Percentiles rank a stretch among this genome's conserved stretches.
Evolutionary conservation across 2,797 vertebrate genomes (phyloP).

Genomic region (Sebastes minor): DNA sequence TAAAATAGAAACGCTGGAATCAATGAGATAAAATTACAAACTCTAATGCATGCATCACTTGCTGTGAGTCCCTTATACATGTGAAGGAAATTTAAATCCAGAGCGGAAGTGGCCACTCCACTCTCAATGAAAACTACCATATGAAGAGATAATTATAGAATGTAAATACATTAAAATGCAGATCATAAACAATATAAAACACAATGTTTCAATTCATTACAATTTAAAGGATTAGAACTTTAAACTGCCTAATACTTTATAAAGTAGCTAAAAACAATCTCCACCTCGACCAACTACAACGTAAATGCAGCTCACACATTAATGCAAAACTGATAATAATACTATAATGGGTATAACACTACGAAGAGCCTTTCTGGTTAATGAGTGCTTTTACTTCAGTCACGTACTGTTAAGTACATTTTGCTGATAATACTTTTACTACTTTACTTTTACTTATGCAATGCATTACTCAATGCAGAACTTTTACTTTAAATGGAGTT

Average conservation of each 20-base stretch:
- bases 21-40: not conserved
- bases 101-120: not conserved
- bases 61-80: not conserved
- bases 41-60: not conserved
- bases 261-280: not conserved
- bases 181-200: not conserved
- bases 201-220: fast-evolving
- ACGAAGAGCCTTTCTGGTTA: not conserved
- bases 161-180: not conserved
- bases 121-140: not conserved
- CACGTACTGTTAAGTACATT: no score
- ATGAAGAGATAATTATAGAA: not conserved
- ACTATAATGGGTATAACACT: not conserved
- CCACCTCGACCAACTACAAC: not conserved
- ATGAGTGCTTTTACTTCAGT: not conserved
- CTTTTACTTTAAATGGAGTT: no score
- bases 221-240: not conserved
- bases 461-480: no score
- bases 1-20: not conserved
- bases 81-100: not conserved
- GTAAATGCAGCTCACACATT: not conserved
- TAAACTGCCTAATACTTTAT: not conserved
- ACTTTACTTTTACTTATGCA: no score
- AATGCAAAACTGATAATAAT: not conserved
- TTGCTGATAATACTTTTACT: no score